Percentiles rank a stretch among this genome's conserved stretches.
phyloP scores from a whole-genome alignment of 2,113 vertebrate genomes.

The Stercorarius parasiticus region DNA sequence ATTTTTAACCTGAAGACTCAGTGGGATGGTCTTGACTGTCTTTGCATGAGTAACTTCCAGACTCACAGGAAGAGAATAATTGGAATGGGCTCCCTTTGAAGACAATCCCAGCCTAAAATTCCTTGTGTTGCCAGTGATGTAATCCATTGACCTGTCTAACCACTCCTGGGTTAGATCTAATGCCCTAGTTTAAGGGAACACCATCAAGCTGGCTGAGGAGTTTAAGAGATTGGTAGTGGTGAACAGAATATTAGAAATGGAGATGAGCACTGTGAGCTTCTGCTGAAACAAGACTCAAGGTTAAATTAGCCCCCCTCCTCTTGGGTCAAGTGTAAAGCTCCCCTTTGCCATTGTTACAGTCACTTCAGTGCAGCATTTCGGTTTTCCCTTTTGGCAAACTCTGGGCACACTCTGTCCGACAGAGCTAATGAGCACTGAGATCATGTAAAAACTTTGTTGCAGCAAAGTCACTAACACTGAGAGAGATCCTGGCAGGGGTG shows the following conservation, averaged over 20 bases:
- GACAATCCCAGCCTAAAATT: not conserved
- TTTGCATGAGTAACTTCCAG: not conserved
- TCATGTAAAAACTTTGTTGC: not conserved
- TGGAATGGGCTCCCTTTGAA: slow-evolving; percentile 22
- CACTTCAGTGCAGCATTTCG: not conserved
- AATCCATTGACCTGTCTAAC: not conserved
- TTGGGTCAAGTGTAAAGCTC: not conserved
- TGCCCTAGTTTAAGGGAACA: not conserved
- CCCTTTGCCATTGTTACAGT: not conserved
- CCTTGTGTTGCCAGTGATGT: not conserved
- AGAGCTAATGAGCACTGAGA: not conserved
- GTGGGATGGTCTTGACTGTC: not conserved
- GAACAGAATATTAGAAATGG: not conserved
- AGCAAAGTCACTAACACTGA: not conserved
- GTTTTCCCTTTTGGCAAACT: not conserved
- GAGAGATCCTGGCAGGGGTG: not conserved
- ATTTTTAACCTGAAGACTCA: slow-evolving; percentile 7
- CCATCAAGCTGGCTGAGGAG: not conserved
- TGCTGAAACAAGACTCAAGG: not conserved
- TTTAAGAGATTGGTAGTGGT: not conserved
- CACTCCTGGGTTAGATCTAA: not conserved
- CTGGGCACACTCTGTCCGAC: not conserved
- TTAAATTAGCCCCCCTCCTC: not conserved
- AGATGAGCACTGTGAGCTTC: not conserved
- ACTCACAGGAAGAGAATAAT: not conserved